Evolutionary conservation across 2,888 invertebrate genomes (phyloP).

Genomic region (Sialis lutaria): DNA sequence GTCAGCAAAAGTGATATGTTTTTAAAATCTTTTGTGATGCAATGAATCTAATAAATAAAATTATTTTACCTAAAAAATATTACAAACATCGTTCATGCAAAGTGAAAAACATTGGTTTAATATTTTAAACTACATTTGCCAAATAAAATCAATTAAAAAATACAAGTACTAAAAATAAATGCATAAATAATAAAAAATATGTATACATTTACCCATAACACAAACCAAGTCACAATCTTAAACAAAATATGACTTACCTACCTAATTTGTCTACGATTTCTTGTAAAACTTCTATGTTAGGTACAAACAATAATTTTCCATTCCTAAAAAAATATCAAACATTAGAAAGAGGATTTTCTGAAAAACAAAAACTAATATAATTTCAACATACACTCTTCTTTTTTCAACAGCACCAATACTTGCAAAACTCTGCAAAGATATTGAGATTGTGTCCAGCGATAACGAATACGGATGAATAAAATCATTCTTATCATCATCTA

Average conservation of each 20-base stretch:
- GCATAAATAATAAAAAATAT: not conserved
- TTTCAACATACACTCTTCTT: conserved; percentile 15
- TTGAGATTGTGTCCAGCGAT: conserved; percentile 44
- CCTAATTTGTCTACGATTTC: conserved; percentile 16
- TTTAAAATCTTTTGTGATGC: no score
- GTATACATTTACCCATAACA: not conserved
- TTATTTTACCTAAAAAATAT: no score
- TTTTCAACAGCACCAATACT: conserved; percentile 24
- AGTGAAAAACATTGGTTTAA: no score
- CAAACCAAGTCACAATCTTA: not conserved
- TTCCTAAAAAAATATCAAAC: conserved; percentile 3
- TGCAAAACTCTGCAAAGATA: conserved; percentile 36
- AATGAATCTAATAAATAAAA: no score
- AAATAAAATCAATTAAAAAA: no score
- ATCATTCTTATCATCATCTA: conserved; percentile 19
- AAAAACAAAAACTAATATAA: not conserved
- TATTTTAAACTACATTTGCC: no score
- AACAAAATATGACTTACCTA: conserved; percentile 10
- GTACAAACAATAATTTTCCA: conserved; percentile 5
- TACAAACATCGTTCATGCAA: no score
- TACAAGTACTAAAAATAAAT: not conserved
- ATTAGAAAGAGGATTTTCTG: not conserved
- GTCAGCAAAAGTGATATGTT: no score
- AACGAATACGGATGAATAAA: conserved; percentile 52
- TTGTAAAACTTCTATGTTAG: conserved; percentile 11